Evolutionary conservation across 2,888 invertebrate species (phyloP).

Genomic region (Germaria angustata): DNA sequence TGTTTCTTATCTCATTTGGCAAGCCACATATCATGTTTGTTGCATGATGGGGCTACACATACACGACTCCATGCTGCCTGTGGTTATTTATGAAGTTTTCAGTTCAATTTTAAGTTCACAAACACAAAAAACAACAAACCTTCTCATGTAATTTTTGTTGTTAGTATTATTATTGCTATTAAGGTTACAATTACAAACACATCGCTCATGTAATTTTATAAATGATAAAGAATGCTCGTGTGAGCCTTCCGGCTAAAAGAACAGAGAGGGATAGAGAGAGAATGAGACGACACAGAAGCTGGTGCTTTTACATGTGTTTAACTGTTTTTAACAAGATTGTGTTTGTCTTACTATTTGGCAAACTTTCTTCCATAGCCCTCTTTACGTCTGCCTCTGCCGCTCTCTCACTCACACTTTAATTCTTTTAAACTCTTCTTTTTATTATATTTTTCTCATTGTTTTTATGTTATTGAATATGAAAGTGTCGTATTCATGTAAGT

Average conservation of each 20-base stretch:
- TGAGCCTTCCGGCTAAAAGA: not conserved
- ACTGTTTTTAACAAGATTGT: slow-evolving; percentile 21
- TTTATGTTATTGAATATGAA: slow-evolving; percentile 12
- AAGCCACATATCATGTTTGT: slow-evolving; percentile 68
- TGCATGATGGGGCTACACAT: slow-evolving; percentile 44
- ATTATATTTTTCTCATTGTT: not conserved
- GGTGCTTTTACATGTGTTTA: slow-evolving; percentile 10
- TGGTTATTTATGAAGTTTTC: slow-evolving; percentile 68
- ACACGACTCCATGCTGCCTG: slow-evolving; percentile 71
- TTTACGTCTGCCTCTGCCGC: not conserved
- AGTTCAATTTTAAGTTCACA: slow-evolving; percentile 61
- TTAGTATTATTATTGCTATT: slow-evolving; percentile 49
- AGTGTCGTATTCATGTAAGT: slow-evolving; percentile 2
- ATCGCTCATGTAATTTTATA: slow-evolving; percentile 38
- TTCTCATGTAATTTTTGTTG: slow-evolving; percentile 8
- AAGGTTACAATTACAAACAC: slow-evolving; percentile 63
- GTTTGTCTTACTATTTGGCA: slow-evolving; percentile 55
- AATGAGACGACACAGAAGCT: not conserved
- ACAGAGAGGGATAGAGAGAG: not conserved
- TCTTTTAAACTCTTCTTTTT: not conserved
- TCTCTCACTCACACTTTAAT: not conserved
- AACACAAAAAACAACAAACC: slow-evolving; percentile 30
- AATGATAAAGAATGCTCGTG: slow-evolving; percentile 33
- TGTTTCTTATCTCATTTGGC: slow-evolving; percentile 67
- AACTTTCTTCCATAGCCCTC: not conserved